Evolutionary conservation across 2,888 invertebrate genomes (phyloP), one percentile per base, ranked within the genome.

Genomic region (Cosmorhoe ocellata): DNA sequence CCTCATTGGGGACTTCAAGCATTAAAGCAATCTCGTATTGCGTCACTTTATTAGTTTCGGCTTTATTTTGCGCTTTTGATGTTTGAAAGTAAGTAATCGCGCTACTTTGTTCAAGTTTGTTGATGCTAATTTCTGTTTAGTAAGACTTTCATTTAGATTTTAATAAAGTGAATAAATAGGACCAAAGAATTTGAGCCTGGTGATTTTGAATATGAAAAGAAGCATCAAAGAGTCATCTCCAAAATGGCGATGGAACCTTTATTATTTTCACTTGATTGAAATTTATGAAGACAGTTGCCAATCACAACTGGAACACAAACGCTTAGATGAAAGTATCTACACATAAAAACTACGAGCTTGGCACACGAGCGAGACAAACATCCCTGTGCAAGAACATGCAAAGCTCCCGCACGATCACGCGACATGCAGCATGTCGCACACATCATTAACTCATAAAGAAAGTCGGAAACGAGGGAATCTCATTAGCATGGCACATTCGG

Each of bases 21-120:
- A 85, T 88, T 88, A 86, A 87, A 88, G 85, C 83, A 83, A 85
- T 87, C 87, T 83, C 79, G 71, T 73, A 76, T 78, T 78, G 82
- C 81, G 81, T 79, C 84, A 81, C 84, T 81, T 86, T 88, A 88
- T 88, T 89, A 87, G 79, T 82, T 85, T 74, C 71, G 73, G 74
- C 78, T 85, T 83, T 80, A 81, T 81, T 80, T 79, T 74, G 76
- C 72, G 74, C 84, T 83, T 87, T 89, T 89, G 89, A 88, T 86
- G 86, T 87, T 79, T 71, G 66, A 71, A 76, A 81, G 78, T 74
- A 76, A 81, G 78, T 74, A 82, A 81, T 83, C 73, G 69, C 49
- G 68, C 70, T 74, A 69, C 74, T 79, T 75, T 78, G 71, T 76
- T 67, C 66, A 11, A 40, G 67, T 69, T 66, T 66, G 64, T 69